These are phyloP conservation scores for Drosophila orosa DNA, from an alignment of 1,140 invertebrate genomes.

Conservation along the genomic window DNA sequence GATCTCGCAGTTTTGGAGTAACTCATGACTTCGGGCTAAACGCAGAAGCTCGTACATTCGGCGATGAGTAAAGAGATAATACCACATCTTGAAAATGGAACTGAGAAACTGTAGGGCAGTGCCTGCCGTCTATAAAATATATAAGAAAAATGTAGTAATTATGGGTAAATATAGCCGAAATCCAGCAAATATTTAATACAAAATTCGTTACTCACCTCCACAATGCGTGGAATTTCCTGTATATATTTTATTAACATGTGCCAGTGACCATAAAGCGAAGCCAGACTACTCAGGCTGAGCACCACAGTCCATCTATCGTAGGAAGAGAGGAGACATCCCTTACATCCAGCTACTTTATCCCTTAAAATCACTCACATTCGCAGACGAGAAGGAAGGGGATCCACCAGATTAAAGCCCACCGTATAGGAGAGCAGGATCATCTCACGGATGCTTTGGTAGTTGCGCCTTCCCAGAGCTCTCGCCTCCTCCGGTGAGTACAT, in stretches of 20 bases:
- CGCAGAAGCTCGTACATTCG: conserved; percentile 54
- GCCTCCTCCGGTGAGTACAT: conserved; percentile 62
- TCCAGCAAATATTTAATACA: not conserved
- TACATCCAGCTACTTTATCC: rapidly evolving
- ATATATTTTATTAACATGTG: conserved; percentile 52
- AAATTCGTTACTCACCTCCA: conserved; percentile 32
- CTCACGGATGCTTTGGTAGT: conserved; percentile 67
- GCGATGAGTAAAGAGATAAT: conserved; percentile 56
- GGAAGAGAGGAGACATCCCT: not conserved
- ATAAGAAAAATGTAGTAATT: not conserved
- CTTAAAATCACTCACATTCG: conserved; percentile 38
- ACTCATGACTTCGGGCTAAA: conserved; percentile 52
- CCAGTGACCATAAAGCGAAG: conserved; percentile 72
- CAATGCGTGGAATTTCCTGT: conserved; percentile 57
- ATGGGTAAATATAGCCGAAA: not conserved
- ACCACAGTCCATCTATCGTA: conserved; percentile 58
- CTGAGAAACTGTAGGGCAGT: conserved; percentile 65
- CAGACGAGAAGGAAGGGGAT: conserved; percentile 46
- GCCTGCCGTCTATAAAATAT: conserved; percentile 46
- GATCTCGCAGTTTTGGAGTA: conserved; percentile 64
- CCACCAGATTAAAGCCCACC: conserved; percentile 66
- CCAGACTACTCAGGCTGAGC: conserved; percentile 44
- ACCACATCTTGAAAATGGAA: conserved; percentile 68
- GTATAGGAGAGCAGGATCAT: conserved; percentile 59
- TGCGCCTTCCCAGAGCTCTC: conserved; percentile 38